Conservation (phyloP, 1,140 invertebrate species). For the Dysdera silvatica region DNA sequence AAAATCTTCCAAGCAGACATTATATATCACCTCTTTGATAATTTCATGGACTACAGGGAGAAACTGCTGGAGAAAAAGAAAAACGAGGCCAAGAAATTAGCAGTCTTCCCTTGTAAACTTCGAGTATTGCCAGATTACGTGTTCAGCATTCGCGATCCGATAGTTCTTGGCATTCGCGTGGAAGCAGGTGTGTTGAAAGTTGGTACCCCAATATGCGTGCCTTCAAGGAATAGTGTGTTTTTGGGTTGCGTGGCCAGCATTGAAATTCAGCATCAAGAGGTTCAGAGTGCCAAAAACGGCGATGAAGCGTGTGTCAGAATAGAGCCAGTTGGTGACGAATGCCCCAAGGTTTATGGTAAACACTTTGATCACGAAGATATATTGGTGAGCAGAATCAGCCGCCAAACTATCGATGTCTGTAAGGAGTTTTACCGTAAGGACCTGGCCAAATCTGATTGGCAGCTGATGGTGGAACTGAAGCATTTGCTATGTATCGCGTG, state of each 20-base stretch:
- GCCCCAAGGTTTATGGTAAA: constrained; percentile 93
- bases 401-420: constrained; percentile 96
- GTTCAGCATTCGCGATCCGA: constrained; percentile 95
- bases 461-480: constrained; percentile 95
- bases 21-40: constrained; percentile 99
- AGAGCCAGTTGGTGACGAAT: constrained; percentile 82
- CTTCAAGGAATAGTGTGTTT: constrained; percentile 85
- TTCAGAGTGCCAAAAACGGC: constrained; percentile 86
- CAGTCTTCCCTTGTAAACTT: constrained; percentile 96
- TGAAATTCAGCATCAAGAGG: constrained; percentile 69
- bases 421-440: constrained; percentile 99
- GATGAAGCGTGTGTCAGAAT: constrained; percentile 98
- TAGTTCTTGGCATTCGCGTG: constrained; percentile 88
- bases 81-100: constrained; percentile 92
- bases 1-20: constrained; percentile 99
- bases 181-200: constrained; percentile 93
- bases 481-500: constrained; percentile 88
- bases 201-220: constrained; percentile 94
- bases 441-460: constrained; percentile 91
- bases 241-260: constrained; percentile 91
- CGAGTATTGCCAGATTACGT: constrained; percentile 77
- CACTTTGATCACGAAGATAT: constrained; percentile 96
- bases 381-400: constrained; percentile 89
- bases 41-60: constrained; percentile 87
- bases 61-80: constrained; percentile 86